Evolutionary conservation across 2,888 invertebrate genomes (phyloP).

Genomic region (Augochlorella aurata): DNA sequence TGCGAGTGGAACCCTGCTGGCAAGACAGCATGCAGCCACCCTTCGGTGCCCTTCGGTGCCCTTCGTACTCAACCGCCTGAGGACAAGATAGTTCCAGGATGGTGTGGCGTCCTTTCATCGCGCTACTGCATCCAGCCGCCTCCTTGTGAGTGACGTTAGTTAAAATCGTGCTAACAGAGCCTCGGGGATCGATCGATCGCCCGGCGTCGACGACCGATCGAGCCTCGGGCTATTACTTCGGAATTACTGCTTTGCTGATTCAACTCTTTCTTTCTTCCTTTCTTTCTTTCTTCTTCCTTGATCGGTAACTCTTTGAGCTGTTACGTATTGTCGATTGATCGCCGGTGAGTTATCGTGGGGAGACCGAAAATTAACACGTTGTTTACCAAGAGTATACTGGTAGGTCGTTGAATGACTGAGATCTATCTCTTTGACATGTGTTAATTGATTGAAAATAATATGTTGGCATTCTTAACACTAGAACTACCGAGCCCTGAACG

Average conservation of each 20-base stretch:
- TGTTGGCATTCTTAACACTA: no score
- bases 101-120: constrained; percentile 62
- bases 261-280: neutral
- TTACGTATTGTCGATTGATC: no score
- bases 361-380: no score
- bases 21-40: constrained; percentile 67
- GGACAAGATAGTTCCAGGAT: constrained; percentile 77
- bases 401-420: no score
- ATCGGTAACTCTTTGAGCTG: no score
- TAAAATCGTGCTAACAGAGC: constrained; percentile 71
- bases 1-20: constrained; percentile 77
- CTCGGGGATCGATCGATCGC: constrained; percentile 41
- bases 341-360: no score
- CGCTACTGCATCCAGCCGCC: constrained; percentile 44
- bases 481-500: no score
- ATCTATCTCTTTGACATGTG: no score
- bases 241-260: constrained; percentile 4
- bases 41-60: constrained; percentile 63
- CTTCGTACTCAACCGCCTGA: constrained; percentile 73
- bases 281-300: no score
- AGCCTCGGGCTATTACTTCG: constrained; percentile 34
- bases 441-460: no score
- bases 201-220: neutral
- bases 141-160: constrained; percentile 72
- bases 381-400: no score